A percentile compares a stretch with the other conserved stretches of the same genome.
These are phyloP conservation scores for Corythornis cristatus DNA, from an alignment of 2,113 vertebrate species.

Conservation along the genomic window DNA sequence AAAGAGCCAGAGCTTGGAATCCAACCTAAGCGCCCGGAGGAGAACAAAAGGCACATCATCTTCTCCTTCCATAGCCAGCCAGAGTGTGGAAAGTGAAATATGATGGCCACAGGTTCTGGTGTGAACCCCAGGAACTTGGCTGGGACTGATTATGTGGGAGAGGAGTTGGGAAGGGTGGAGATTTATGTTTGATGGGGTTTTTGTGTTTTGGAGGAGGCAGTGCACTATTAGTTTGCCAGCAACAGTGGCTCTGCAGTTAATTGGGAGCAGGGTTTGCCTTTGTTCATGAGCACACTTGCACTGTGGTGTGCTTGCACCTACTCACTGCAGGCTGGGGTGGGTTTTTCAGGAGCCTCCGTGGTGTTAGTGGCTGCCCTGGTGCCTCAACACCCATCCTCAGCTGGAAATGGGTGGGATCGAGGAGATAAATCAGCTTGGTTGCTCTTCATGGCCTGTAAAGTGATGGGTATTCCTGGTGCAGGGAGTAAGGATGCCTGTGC, in stretches of 20 bases:
- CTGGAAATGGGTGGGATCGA: not conserved
- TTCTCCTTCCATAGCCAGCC: not conserved
- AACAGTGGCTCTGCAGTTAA: slow-evolving; percentile 53
- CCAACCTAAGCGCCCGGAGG: slow-evolving; percentile 13
- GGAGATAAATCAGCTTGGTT: not conserved
- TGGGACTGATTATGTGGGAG: slow-evolving; percentile 1
- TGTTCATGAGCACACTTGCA: not conserved
- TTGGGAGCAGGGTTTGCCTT: slow-evolving; percentile 32
- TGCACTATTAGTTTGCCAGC: not conserved
- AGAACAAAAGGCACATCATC: not conserved
- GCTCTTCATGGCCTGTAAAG: not conserved
- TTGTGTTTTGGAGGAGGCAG: not conserved
- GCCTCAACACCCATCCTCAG: not conserved
- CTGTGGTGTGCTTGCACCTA: slow-evolving; percentile 24
- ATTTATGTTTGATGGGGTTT: not conserved
- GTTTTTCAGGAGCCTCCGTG: not conserved
- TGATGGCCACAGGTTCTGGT: slow-evolving; percentile 40
- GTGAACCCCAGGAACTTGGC: slow-evolving; percentile 49
- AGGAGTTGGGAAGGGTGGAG: not conserved
- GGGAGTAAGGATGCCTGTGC: not conserved
- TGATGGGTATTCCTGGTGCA: not conserved
- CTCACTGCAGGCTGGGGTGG: not conserved
- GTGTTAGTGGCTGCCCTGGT: not conserved
- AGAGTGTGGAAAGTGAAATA: not conserved
- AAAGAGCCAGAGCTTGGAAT: not conserved